Evolutionary conservation across 2,888 invertebrate species (phyloP).

Genomic region (Brachyopa scutellaris): DNA sequence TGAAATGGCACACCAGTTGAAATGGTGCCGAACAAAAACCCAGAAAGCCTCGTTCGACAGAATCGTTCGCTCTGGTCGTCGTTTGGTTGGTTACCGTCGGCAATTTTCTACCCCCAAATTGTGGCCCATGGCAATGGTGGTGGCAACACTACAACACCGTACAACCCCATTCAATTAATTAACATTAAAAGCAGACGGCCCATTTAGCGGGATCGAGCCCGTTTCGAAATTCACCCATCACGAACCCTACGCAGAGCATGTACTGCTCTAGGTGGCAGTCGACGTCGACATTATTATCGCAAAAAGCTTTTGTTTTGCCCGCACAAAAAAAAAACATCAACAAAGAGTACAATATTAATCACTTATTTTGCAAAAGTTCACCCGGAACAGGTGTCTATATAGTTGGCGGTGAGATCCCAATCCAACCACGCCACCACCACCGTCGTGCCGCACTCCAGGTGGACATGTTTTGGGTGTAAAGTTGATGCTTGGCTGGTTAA

Average conservation of each 20-base stretch:
- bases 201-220: conserved; percentile 27
- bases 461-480: neutral
- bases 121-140: conserved; percentile 4
- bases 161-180: conserved; percentile 47
- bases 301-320: conserved; percentile 32
- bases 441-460: neutral
- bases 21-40: conserved; percentile 21
- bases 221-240: conserved; percentile 30
- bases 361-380: conserved; percentile 34
- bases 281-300: conserved; percentile 36
- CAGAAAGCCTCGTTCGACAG: conserved; percentile 1
- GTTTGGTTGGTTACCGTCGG: conserved; percentile 9
- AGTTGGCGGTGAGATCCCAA: neutral
- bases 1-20: conserved; percentile 43
- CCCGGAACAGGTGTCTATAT: conserved; percentile 45
- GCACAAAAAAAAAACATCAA: neutral
- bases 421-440: neutral
- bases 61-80: neutral
- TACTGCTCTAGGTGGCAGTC: conserved; percentile 30
- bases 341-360: conserved; percentile 42
- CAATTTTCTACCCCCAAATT: conserved; percentile 28
- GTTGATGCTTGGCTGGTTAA: conserved; percentile 17
- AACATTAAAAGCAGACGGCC: conserved; percentile 41
- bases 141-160: neutral
- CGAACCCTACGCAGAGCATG: conserved; percentile 14